Base-by-base conservation (phyloP, 30 jellyfish, hydroid and myxozoan genomes). In the Aurelia aurita region DNA sequence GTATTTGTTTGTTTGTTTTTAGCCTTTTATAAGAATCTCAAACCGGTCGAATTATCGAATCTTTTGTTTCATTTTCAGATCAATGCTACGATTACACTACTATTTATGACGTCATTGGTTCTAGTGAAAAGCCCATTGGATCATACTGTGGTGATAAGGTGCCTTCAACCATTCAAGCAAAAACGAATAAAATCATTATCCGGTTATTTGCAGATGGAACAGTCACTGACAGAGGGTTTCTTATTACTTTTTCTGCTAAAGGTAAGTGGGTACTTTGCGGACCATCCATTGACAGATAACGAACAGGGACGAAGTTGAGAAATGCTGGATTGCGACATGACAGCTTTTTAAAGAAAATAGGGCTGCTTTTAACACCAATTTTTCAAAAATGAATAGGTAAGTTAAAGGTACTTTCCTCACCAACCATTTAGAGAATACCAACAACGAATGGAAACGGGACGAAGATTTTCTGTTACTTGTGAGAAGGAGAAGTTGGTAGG, bases 31-130 rank as follows among this genome's bases (percentile, higher is more conserved):
- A 69, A 70, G 39, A 70, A 5, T 16, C 8, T 18, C 22, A 18
- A 16, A 20, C 35, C 2, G 31, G 5, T 21, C 23, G 70, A 46
- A 32, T 70, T 31, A 16, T 27, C 5, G 31, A 22, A 22, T 78
- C 7, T 4, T 0, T 11, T 19, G 20, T 69, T 59, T 19, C 13
- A 13, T 19, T 69, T 89, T 82, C 68, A 92, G 98, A 72, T 18
- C 89, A 74, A 44, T 92, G 98, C 62, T 83, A 87, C 73, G 98
- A 86, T 76, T 80, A 43, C 72, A 65, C 87, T 13, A 64, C 79
- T 6, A 70, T 92, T 15, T 92, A 92, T 64, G 98, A 92, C 28
- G 87, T 92, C 32, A 63, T 92, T 15, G 64, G 69, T 16, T 49
- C 65, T 7, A 84, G 83, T 15, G 27, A 72, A 35, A 76, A 69